These are phyloP conservation scores for Laticauda colubrina DNA, from an alignment of 2,113 vertebrate species.

Conservation along the genomic window DNA sequence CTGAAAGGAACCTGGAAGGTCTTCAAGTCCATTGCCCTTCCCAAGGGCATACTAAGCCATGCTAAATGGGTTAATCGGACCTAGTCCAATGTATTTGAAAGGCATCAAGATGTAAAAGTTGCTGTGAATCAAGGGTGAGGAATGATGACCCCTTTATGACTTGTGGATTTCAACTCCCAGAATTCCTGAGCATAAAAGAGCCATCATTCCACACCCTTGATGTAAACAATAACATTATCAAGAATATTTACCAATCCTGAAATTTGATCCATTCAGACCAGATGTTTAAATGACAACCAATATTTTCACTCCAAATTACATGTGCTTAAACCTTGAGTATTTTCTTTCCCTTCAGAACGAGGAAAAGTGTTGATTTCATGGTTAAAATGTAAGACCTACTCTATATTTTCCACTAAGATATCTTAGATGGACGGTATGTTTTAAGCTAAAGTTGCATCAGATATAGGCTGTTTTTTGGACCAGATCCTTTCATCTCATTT, in stretches of 20 bases:
- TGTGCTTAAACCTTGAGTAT: conserved; percentile 1
- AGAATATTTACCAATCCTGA: conserved; percentile 19
- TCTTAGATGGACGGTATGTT: conserved; percentile 36
- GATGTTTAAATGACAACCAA: conserved; percentile 35
- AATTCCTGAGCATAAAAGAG: too few relatives aligned
- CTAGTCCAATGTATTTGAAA: not conserved
- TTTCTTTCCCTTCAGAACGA: not conserved
- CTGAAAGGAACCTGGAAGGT: not conserved
- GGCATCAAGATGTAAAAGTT: not conserved
- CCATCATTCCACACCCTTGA: not conserved
- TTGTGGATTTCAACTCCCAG: too few relatives aligned
- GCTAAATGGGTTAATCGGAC: not conserved
- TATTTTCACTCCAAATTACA: conserved; percentile 49
- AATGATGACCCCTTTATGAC: too few relatives aligned
- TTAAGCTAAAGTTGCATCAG: conserved; percentile 61
- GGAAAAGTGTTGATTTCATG: conserved; percentile 21
- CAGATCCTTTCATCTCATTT: conserved; percentile 57
- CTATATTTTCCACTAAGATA: conserved; percentile 43
- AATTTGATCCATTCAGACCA: conserved; percentile 43
- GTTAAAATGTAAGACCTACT: conserved; percentile 47
- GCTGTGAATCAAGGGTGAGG: not conserved
- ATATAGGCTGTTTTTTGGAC: conserved; percentile 62
- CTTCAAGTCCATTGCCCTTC: not conserved
- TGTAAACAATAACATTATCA: conserved; percentile 30
- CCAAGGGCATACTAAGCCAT: not conserved